Base-by-base conservation (phyloP, 1,140 invertebrate species). In the Drosophila ananassae region DNA sequence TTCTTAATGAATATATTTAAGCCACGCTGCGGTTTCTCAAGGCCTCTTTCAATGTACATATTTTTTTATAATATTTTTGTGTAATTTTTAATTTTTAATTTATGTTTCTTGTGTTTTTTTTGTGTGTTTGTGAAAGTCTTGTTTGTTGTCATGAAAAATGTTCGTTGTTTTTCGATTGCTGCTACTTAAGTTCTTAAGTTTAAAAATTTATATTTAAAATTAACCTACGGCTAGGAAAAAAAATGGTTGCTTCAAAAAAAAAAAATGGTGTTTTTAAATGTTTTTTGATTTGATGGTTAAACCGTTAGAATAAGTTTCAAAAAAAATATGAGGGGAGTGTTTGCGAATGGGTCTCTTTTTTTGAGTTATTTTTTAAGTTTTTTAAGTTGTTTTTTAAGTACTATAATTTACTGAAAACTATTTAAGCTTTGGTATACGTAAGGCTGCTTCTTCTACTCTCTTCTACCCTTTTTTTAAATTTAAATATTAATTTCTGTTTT, bases 1-100 rank as follows among this genome's bases (percentile, higher is more conserved):
- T 59, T 13, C 37, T 68, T 67, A 60, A 41, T 51, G 46, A 17
- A 46, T 32, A 53, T 28, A 53, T 79, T 76, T 85, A 85, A 85
- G 82, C 82, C 82, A 85, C 82, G 56, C 66, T 85, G 82, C 82
- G 82, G 82, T 85, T 66, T 73, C 67, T 81, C 37, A 85, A 85
- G 82, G 79, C 82, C 82, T 78, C 82, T 62, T 61, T 53, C 24
- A 85, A 85, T 87, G 52, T 85, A 87, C 82, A 85, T 24, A 37
- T 47, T 55, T 13, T 32, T 32, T 68, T 22, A 22, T 25, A 17
- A 48, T 37, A 52, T 28, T 44, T 56, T 47, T 25, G 17, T 32
- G 1, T 46, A 48, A 48, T 39, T 75, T 67, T 41, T 51, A 39
- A 39, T 17, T 17, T 37, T 37, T 0, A 12, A 17, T 17, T 34